Percentiles rank a stretch among this genome's conserved stretches.
Evolutionary conservation across 1,140 invertebrate species (phyloP).

Genomic region (Medauroidea extradentata): DNA sequence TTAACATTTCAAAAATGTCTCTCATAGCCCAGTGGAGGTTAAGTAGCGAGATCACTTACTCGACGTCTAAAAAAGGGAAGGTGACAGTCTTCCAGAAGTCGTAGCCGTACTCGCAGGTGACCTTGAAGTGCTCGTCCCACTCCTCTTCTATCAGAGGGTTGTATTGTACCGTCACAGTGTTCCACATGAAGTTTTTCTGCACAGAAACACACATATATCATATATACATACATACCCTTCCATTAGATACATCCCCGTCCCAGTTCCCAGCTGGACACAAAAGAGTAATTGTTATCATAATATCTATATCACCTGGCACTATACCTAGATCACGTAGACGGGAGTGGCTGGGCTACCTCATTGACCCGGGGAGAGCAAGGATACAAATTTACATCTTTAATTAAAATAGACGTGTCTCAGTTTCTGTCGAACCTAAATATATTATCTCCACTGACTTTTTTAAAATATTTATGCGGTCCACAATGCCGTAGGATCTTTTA

Average conservation of each 20-base stretch:
- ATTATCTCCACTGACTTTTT: no score
- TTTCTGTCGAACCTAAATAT: no score
- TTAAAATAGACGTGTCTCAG: no score
- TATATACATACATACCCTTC: no score
- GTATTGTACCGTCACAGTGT: slow-evolving; percentile 91
- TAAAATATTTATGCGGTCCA: no score
- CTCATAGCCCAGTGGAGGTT: no score
- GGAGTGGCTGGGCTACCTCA: no score
- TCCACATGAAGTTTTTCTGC: slow-evolving; percentile 94
- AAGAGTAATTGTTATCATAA: neutral
- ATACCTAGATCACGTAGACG: neutral
- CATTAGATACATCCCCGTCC: neutral
- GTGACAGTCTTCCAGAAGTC: slow-evolving; percentile 96
- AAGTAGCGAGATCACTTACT: slow-evolving; percentile 60
- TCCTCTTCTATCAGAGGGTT: slow-evolving; percentile 91
- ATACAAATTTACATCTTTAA: no score
- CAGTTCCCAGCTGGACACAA: neutral
- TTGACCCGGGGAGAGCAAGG: no score
- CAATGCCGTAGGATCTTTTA: no score
- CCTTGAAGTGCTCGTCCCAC: slow-evolving; percentile 92
- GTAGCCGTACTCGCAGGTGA: slow-evolving; percentile 94
- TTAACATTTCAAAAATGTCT: no score
- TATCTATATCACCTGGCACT: neutral
- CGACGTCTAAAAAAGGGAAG: slow-evolving; percentile 89
- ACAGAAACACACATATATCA: no score